These are phyloP conservation scores for Styela plicata DNA, from an alignment of 23 tunicate genomes.

Conservation along the genomic window DNA sequence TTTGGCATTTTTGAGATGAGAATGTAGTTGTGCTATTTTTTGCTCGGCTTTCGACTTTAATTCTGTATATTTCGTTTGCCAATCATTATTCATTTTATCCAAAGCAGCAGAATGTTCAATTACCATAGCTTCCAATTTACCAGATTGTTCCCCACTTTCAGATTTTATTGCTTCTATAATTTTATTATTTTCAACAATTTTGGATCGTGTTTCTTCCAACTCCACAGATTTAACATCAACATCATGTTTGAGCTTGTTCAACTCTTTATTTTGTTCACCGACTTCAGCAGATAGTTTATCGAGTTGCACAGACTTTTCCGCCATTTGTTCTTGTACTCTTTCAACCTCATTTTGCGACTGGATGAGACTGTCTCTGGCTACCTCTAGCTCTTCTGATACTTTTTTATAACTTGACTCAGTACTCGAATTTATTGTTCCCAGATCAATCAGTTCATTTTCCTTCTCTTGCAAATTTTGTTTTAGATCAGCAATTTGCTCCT, in stretches of 20 bases:
- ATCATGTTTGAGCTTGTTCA: not conserved
- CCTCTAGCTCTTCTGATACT: not conserved
- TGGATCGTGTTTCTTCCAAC: not conserved
- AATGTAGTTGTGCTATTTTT: slow-evolving; percentile 59
- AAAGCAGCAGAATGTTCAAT: not conserved
- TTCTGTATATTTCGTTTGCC: slow-evolving; percentile 57
- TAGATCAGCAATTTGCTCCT: not conserved
- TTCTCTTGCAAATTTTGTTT: not conserved
- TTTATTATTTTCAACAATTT: not conserved
- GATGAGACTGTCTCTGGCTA: not conserved
- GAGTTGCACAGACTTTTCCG: not conserved
- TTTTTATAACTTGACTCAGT: not conserved
- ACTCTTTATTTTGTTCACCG: not conserved
- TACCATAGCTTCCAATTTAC: not conserved
- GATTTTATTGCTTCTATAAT: not conserved
- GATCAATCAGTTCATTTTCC: not conserved
- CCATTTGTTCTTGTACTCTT: not conserved
- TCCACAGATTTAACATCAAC: not conserved
- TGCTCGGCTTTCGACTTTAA: slow-evolving; percentile 84
- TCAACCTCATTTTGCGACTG: not conserved
- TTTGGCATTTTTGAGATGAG: slow-evolving; percentile 50
- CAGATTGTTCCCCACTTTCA: not conserved
- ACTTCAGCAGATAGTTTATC: not conserved
- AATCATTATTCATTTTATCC: slow-evolving; percentile 32
- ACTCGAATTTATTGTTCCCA: not conserved